Percentiles rank a stretch among this genome's conserved stretches.
Conservation (phyloP, 2,888 invertebrate species). For the Dilophus febrilis region DNA sequence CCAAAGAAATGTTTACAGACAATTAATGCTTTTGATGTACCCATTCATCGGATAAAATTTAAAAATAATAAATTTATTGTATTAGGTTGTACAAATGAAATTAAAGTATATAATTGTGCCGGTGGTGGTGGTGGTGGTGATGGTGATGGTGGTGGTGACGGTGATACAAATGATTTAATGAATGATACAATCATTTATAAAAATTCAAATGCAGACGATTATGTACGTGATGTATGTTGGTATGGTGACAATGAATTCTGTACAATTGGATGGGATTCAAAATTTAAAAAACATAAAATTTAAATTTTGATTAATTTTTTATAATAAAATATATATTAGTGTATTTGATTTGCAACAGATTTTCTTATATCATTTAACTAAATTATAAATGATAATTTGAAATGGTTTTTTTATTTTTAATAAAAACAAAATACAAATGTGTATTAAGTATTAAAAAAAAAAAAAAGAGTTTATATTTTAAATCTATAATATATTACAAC, state of each 20-base stretch:
- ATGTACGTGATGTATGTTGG: slow-evolving; percentile 16
- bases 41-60: slow-evolving; percentile 14
- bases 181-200: slow-evolving; percentile 11
- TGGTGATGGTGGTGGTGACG: no score
- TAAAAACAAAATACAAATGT: no score
- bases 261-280: slow-evolving; percentile 15
- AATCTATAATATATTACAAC: no score
- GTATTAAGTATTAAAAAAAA: no score
- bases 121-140: no score
- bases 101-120: slow-evolving; percentile 13
- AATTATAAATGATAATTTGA: background rate
- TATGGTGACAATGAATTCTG: slow-evolving; percentile 9
- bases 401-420: no score
- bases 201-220: slow-evolving; percentile 13
- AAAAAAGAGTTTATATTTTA: no score
- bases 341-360: slow-evolving; percentile 6
- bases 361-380: slow-evolving; percentile 3
- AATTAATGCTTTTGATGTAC: slow-evolving; percentile 11
- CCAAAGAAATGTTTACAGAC: slow-evolving; percentile 13
- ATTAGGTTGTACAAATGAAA: slow-evolving; percentile 14
- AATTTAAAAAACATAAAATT: slow-evolving; percentile 12
- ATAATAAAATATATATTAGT: background rate
- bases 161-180: no score
- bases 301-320: background rate
- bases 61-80: slow-evolving; percentile 13